phyloP scores from a whole-genome alignment of 2,888 invertebrate species.

The Andrena haemorrhoa region DNA sequence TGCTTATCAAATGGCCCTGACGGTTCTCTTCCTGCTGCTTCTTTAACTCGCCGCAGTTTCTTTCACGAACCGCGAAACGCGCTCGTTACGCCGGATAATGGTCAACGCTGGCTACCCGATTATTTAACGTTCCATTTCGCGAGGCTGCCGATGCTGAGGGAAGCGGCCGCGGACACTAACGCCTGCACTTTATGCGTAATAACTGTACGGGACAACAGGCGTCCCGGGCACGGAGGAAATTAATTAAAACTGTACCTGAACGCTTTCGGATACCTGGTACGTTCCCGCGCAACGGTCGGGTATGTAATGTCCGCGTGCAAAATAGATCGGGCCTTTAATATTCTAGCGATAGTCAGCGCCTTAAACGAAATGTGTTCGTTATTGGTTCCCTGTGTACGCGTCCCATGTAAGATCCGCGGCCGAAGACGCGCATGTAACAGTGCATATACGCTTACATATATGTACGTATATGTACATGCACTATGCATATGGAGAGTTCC shows the following conservation, averaged over 20 bases:
- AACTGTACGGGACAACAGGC: neutral
- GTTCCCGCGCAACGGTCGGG: neutral
- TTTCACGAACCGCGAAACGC: slow-evolving; percentile 71
- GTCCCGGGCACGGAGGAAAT: neutral
- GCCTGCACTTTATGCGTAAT: neutral
- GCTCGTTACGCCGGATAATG: slow-evolving; percentile 60
- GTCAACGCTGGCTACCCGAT: slow-evolving; percentile 42
- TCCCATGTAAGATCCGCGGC: slow-evolving; percentile 60
- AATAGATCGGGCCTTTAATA: slow-evolving; percentile 33
- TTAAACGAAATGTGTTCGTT: slow-evolving; percentile 68
- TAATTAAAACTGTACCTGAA: neutral
- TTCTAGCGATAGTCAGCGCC: slow-evolving; percentile 31
- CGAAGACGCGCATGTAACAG: slow-evolving; percentile 33
- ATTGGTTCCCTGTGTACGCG: slow-evolving; percentile 62
- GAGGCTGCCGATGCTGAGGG: slow-evolving; percentile 11
- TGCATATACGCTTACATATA: slow-evolving; percentile 40
- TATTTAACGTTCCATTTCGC: slow-evolving; percentile 48
- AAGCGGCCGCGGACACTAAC: neutral
- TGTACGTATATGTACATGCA: slow-evolving; percentile 64
- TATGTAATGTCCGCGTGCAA: slow-evolving; percentile 12
- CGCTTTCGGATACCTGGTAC: neutral
- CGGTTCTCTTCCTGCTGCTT: slow-evolving; percentile 74
- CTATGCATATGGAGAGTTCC: slow-evolving; percentile 74
- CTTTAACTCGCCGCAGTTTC: slow-evolving; percentile 61
- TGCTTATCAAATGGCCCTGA: slow-evolving; percentile 77